Percentiles rank a stretch among this genome's conserved stretches.
These are phyloP conservation scores for Anabacerthia variegaticeps DNA, from an alignment of 2,797 vertebrate species.

Conservation along the genomic window DNA sequence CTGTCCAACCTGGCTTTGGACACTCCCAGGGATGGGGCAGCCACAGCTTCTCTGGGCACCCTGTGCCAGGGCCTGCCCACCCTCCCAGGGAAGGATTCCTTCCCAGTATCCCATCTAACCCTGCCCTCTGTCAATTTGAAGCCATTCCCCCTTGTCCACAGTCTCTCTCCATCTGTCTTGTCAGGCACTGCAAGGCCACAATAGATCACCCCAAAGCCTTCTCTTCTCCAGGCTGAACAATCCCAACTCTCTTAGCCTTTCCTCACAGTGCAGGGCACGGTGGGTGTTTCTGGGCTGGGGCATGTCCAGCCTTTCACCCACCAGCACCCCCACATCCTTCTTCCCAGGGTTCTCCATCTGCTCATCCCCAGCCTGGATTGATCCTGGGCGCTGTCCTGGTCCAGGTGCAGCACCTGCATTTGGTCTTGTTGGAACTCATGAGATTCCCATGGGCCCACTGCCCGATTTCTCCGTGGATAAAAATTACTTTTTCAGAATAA, in stretches of 20 bases:
- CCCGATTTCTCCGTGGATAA: neutral
- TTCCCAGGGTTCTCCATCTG: neutral
- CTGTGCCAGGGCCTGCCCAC: neutral
- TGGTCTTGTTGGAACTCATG: neutral
- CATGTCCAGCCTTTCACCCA: neutral
- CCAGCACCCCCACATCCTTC: neutral
- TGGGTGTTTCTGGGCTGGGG: no score
- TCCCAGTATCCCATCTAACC: neutral
- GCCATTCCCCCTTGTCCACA: neutral
- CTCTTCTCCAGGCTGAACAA: neutral
- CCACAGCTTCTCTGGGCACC: neutral
- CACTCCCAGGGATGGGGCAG: neutral
- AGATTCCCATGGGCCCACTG: neutral
- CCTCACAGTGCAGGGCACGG: neutral
- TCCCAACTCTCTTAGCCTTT: neutral
- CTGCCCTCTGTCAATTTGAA: neutral
- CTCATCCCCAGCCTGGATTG: neutral
- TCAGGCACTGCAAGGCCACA: neutral
- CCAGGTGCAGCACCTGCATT: neutral
- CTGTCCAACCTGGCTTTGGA: fast-evolving
- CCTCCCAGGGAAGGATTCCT: neutral
- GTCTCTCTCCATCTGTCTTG: neutral
- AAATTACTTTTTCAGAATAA: neutral
- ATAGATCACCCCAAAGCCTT: neutral
- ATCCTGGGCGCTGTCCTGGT: neutral